These are phyloP conservation scores for human DNA, from an alignment of 2,113 vertebrate genomes.

Conservation along the genomic window DNA sequence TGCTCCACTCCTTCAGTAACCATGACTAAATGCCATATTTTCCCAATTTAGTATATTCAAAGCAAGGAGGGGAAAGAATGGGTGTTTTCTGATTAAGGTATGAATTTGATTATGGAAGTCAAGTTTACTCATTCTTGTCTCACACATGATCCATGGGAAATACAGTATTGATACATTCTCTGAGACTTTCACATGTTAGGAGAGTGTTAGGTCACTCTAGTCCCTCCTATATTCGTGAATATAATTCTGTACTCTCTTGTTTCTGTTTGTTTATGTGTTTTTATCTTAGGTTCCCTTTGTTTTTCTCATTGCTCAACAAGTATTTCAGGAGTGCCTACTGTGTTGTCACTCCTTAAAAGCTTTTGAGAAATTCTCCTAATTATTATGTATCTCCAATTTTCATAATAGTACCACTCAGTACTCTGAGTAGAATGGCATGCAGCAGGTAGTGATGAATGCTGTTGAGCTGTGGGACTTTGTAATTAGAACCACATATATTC, in stretches of 20 bases:
- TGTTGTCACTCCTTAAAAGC: background rate
- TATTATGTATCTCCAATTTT: background rate
- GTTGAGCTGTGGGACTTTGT: background rate
- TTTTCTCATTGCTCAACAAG: background rate
- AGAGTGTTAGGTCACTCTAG: background rate
- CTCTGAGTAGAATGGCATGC: background rate
- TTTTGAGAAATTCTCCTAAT: background rate
- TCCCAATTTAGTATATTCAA: conserved; percentile 11
- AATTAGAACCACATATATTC: background rate
- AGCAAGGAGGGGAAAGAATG: background rate
- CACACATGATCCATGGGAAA: background rate
- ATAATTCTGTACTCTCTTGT: background rate
- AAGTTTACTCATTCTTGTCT: conserved; percentile 9
- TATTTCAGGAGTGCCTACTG: background rate
- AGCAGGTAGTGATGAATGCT: background rate
- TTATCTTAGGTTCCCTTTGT: background rate
- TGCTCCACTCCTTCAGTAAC: conserved; percentile 40
- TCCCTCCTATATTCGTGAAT: background rate
- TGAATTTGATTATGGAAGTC: conserved; percentile 42
- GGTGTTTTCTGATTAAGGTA: conserved; percentile 24
- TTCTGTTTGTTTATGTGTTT: background rate
- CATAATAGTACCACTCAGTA: background rate
- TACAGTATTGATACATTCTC: background rate
- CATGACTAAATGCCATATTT: conserved; percentile 37
- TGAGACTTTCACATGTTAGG: background rate